These are phyloP conservation scores for Erannis defoliaria DNA, from an alignment of 2,888 invertebrate species.

Conservation along the genomic window DNA sequence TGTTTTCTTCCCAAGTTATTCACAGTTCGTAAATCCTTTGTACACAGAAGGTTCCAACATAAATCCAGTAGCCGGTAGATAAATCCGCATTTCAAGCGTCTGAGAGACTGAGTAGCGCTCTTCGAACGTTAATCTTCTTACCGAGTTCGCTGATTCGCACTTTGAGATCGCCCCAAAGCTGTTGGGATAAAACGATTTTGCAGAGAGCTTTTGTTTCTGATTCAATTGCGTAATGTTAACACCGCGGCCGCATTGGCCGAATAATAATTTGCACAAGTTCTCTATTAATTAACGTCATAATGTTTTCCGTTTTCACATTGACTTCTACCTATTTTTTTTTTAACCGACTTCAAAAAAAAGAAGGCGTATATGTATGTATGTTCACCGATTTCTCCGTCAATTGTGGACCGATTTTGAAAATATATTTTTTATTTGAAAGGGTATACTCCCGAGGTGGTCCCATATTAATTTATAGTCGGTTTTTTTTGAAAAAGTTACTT, in stretches of 20 bases:
- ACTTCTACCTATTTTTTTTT: too few species aligned
- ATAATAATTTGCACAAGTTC: neutral
- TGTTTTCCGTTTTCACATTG: too few species aligned
- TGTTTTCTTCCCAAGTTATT: conserved; percentile 40
- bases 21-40: conserved; percentile 40
- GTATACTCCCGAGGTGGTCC: too few species aligned
- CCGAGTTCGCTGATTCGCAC: conserved; percentile 49
- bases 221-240: conserved; percentile 24
- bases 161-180: conserved; percentile 48
- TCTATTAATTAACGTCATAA: too few species aligned
- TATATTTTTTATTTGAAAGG: too few species aligned
- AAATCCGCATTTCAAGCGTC: conserved; percentile 49
- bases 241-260: neutral
- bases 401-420: too few species aligned
- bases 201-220: conserved; percentile 39
- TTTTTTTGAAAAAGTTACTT: too few species aligned
- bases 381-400: too few species aligned
- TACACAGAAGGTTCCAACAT: conserved; percentile 43
- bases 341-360: too few species aligned
- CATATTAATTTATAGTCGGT: too few species aligned
- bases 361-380: too few species aligned
- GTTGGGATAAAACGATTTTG: conserved; percentile 49
- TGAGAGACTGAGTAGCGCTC: conserved; percentile 42
- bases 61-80: conserved; percentile 53
- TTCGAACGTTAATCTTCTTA: conserved; percentile 56